Evolutionary conservation across 2,888 invertebrate genomes (phyloP).

Genomic region (Eudemis profundana): DNA sequence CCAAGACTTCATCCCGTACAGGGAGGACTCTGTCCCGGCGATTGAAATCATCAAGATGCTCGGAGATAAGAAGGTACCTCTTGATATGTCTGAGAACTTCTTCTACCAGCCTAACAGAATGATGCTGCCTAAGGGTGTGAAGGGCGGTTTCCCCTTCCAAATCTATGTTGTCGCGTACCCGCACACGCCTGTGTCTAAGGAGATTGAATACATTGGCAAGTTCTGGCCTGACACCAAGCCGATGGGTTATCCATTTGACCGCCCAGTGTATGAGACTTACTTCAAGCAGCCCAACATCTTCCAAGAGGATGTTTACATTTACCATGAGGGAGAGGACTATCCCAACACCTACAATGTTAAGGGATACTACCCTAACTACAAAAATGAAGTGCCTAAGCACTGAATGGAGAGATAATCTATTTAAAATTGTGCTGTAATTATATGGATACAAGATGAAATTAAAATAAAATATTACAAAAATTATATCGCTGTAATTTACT

Average conservation of each 20-base stretch:
- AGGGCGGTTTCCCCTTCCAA: slow-evolving; percentile 21
- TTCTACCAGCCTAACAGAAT: slow-evolving; percentile 15
- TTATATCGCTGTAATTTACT: too few species aligned
- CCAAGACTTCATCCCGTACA: slow-evolving; percentile 84
- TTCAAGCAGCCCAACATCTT: slow-evolving; percentile 83
- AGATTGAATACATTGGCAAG: slow-evolving; percentile 58
- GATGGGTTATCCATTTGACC: slow-evolving; percentile 14
- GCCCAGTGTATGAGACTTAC: slow-evolving; percentile 18
- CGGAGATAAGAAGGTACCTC: slow-evolving; percentile 64
- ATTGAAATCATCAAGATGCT: slow-evolving; percentile 85
- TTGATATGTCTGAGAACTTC: slow-evolving; percentile 20
- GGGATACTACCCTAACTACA: slow-evolving; percentile 10
- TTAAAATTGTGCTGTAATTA: too few species aligned
- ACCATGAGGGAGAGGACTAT: slow-evolving; percentile 5
- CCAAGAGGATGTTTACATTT: slow-evolving; percentile 56
- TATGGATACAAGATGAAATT: too few species aligned
- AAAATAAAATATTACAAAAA: too few species aligned
- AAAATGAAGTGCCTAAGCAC: slow-evolving; percentile 15
- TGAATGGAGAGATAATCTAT: not conserved
- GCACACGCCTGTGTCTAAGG: slow-evolving; percentile 71
- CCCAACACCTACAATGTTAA: slow-evolving; percentile 51
- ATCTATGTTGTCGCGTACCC: slow-evolving; percentile 12
- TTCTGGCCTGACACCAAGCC: slow-evolving; percentile 53
- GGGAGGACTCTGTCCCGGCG: slow-evolving; percentile 87
- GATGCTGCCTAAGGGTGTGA: slow-evolving; percentile 24